Conservation (phyloP, 2,113 vertebrate genomes). For the Penelope pileata region DNA sequence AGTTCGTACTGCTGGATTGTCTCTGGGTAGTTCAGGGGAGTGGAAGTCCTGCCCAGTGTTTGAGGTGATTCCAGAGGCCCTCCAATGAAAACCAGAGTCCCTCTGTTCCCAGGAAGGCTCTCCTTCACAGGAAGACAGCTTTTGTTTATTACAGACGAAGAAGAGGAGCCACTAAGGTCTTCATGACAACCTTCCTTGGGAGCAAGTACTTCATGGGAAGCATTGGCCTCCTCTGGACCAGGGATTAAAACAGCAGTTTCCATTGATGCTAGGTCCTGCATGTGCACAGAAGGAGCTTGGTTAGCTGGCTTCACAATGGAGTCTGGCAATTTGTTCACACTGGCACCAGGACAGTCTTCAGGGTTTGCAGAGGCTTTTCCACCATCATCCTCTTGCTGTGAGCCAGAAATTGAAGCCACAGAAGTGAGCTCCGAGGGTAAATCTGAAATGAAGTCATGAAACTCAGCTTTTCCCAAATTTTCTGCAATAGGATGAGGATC, state of each 20-base stretch:
- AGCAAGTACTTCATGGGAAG: background rate
- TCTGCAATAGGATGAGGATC: background rate
- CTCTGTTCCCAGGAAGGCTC: background rate
- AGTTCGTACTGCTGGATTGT: constrained; percentile 20
- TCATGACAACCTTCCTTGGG: background rate
- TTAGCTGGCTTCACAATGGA: background rate
- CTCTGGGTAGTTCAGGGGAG: constrained; percentile 40
- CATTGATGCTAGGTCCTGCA: background rate
- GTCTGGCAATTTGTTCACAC: background rate
- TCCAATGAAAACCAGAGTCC: background rate
- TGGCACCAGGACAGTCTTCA: background rate
- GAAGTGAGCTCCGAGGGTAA: background rate
- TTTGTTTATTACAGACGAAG: background rate
- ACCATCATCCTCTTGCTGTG: background rate
- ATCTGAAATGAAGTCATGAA: background rate
- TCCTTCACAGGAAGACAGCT: background rate
- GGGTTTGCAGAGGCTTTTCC: background rate
- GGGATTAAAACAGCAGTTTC: background rate
- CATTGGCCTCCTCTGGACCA: background rate
- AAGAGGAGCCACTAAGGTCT: background rate
- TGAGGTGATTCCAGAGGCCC: background rate
- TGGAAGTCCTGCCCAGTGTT: constrained; percentile 6
- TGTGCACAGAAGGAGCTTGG: background rate
- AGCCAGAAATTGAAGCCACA: rapidly evolving
- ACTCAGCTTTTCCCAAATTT: background rate